Conservation (phyloP, 2,797 vertebrate genomes). For the Pseudotriccus pelzelni region DNA sequence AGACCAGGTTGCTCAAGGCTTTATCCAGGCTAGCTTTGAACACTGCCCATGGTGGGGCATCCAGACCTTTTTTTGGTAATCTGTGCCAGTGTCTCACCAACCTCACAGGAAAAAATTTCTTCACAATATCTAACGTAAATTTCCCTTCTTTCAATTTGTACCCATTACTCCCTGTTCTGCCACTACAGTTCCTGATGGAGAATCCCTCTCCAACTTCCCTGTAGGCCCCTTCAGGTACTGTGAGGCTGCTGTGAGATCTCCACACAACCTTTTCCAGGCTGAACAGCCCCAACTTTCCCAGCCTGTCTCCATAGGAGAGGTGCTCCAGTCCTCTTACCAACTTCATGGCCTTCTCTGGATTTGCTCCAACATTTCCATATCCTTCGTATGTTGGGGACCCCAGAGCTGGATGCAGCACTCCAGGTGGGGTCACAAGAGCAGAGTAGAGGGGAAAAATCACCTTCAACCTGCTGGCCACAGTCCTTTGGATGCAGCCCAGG, state of each 20-base stretch:
- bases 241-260: not conserved
- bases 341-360: not conserved
- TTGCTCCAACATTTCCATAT: not conserved
- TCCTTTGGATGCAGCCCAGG: not conserved
- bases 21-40: not conserved
- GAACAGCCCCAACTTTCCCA: not conserved
- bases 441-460: not conserved
- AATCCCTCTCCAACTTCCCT: not conserved
- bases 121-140: not conserved
- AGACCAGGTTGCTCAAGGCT: not conserved
- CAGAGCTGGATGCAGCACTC: not conserved
- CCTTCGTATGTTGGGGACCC: not conserved
- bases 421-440: not conserved
- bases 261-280: not conserved
- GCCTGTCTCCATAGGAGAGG: not conserved
- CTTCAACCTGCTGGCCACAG: not conserved
- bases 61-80: not conserved
- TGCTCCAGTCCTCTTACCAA: not conserved
- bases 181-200: not conserved
- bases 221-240: not conserved
- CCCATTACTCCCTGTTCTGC: not conserved
- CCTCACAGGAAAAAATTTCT: not conserved
- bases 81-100: not conserved
- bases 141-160: not conserved
- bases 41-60: fast-evolving